Percentiles rank a stretch among this genome's conserved stretches.
Conservation (phyloP, 2,888 invertebrate genomes). For the Tenthredo mesomela region DNA sequence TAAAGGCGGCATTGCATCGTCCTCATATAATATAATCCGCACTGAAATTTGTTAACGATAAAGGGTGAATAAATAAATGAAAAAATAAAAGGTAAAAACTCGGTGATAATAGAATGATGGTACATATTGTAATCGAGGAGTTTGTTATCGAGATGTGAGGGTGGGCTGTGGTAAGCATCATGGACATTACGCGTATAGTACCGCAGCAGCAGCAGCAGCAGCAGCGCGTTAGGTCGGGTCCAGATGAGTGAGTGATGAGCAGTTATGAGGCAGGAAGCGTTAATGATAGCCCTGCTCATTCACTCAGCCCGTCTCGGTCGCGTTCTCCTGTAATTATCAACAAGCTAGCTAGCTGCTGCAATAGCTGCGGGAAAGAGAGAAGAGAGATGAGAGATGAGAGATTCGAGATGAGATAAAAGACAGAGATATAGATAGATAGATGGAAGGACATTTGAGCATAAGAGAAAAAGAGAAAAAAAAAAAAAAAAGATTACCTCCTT, state of each 20-base stretch:
- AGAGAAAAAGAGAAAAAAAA: too few relatives aligned
- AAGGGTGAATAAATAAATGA: too few relatives aligned
- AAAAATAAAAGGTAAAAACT: too few relatives aligned
- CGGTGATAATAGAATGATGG: not conserved
- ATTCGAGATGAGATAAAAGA: not conserved
- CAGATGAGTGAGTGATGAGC: constrained; percentile 70
- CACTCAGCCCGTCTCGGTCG: constrained; percentile 66
- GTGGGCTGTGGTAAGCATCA: not conserved
- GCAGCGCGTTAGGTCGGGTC: constrained; percentile 20
- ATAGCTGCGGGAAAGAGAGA: not conserved
- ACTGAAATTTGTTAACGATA: too few relatives aligned
- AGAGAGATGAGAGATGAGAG: not conserved
- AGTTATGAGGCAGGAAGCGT: constrained; percentile 77
- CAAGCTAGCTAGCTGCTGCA: constrained; percentile 43
- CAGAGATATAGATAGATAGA: too few relatives aligned
- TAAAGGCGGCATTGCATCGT: too few relatives aligned
- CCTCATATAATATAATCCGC: too few relatives aligned
- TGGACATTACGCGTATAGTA: not conserved
- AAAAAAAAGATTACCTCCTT: too few relatives aligned
- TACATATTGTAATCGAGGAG: not conserved
- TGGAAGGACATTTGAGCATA: too few relatives aligned
- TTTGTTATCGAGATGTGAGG: not conserved
- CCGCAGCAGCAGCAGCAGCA: not conserved
- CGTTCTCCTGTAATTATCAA: constrained; percentile 75
- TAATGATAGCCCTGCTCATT: constrained; percentile 77